Evolutionary conservation across 2,113 vertebrate species (phyloP).

Genomic region (Sylvilagus bachmani): DNA sequence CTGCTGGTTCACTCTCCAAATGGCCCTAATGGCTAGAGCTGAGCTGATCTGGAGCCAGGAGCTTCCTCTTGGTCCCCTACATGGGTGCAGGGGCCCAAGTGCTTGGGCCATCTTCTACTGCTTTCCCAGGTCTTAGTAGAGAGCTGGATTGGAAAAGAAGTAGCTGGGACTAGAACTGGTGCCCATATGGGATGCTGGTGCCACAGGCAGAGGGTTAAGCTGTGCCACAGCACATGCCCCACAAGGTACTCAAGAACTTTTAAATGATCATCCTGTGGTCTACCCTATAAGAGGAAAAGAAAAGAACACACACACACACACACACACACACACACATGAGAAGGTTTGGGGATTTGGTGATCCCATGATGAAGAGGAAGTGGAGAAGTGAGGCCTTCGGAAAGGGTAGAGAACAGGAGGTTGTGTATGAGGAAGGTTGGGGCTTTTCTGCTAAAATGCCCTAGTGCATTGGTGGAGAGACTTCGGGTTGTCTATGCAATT

Average conservation of each 20-base stretch:
- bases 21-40: too few species aligned
- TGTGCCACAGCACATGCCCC: too few species aligned
- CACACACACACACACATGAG: background rate
- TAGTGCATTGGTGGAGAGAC: background rate
- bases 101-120: too few species aligned
- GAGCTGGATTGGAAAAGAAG: too few species aligned
- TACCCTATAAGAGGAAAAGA: background rate
- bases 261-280: background rate
- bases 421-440: background rate
- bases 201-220: too few species aligned
- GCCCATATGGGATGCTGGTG: too few species aligned
- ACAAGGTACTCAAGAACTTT: background rate
- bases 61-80: too few species aligned
- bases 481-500: constrained; percentile 19
- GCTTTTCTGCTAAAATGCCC: background rate
- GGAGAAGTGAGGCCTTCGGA: background rate
- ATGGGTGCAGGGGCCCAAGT: too few species aligned
- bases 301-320: background rate
- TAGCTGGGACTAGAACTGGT: too few species aligned
- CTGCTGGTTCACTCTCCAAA: too few species aligned
- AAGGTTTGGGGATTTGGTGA: background rate
- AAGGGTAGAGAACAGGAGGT: background rate
- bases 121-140: too few species aligned
- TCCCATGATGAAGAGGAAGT: background rate
- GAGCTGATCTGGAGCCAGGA: too few species aligned